These are phyloP conservation scores for Cantharis lateralis DNA, from an alignment of 2,888 invertebrate species.

Conservation along the genomic window DNA sequence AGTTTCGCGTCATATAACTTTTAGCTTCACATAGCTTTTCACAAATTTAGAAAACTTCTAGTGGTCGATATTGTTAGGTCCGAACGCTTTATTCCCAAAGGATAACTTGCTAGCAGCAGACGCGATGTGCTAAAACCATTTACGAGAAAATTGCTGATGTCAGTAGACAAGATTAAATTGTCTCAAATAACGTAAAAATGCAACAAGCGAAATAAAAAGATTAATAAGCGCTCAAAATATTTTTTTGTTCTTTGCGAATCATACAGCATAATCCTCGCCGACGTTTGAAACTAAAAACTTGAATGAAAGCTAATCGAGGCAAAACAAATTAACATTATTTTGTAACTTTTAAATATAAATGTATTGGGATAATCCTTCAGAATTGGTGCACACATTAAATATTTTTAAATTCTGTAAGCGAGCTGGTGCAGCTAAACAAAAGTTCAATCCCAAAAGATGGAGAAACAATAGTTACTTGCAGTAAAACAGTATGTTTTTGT, in stretches of 20 bases:
- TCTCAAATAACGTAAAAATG: slow-evolving; percentile 30
- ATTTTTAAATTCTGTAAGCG: too few relatives aligned
- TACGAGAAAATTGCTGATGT: slow-evolving; percentile 31
- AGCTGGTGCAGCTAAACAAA: too few relatives aligned
- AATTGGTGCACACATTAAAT: too few relatives aligned
- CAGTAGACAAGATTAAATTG: slow-evolving; percentile 30
- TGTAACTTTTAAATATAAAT: too few relatives aligned
- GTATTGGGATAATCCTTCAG: too few relatives aligned
- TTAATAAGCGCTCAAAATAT: slow-evolving; percentile 11
- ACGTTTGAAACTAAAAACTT: not conserved
- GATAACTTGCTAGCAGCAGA: slow-evolving; percentile 27
- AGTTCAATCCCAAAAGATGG: too few relatives aligned
- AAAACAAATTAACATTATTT: not conserved
- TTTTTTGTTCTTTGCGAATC: not conserved
- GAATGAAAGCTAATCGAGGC: too few relatives aligned
- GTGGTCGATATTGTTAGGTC: slow-evolving; percentile 31
- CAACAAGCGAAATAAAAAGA: slow-evolving; percentile 26
- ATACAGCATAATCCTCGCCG: not conserved
- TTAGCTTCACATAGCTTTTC: slow-evolving; percentile 10
- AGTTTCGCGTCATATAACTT: slow-evolving; percentile 10
- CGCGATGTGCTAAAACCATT: slow-evolving; percentile 30
- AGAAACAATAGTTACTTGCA: too few relatives aligned
- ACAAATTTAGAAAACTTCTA: slow-evolving; percentile 18
- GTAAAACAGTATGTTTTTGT: too few relatives aligned
- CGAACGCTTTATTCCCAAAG: slow-evolving; percentile 25